Base-by-base conservation (phyloP, 2,113 vertebrate genomes). In the Ciconia boyciana region DNA sequence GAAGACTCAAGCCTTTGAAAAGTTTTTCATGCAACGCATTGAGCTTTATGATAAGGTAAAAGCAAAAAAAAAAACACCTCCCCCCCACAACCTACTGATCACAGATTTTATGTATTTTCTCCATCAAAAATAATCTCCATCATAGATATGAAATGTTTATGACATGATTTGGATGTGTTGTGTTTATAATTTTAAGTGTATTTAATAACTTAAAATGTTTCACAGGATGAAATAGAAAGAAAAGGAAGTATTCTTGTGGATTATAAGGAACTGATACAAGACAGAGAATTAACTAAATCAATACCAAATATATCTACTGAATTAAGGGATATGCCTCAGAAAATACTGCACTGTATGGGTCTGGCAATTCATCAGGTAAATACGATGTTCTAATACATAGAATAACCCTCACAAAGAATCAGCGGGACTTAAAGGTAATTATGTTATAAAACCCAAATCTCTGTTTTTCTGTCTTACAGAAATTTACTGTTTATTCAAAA, bases 201-300 rank as follows among this genome's bases (percentile, higher is more conserved):
- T 76, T 96, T 94, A 57, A 24, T 83, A 43, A 32, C 36, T 89
- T 88, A 10, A 8, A 24, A 69, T 94, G 15, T 97, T 97, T 93
- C 60, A 68, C 92, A 99, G 99, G 99, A 99, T 98, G 99, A 99
- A 97, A 99, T 99, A 96, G 99, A 99, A 98, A 99, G 99, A 76
- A 99, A 99, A 94, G 99, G 99, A 96, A 99, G 99, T 79, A 98
- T 99, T 83, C 98, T 99, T n/a, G 99, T 99, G 96, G 99, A 99
- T 97, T 99, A 98, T 91, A 98, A 98, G 77, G 99, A 99, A 34
- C 93, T 99, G 46, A 96, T 96, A 61, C 84, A 98, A 87, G 98
- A 99, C 52, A 94, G 93, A 80, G 92, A 89, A 11, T 83, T 99
- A 89, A 86, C 80, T 77, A 76, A 84, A 28, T 96, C 95, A 0